Percentiles rank a stretch among this genome's conserved stretches.
Conservation (phyloP, 1,140 invertebrate genomes). For the Himalopsyche phryganea region DNA sequence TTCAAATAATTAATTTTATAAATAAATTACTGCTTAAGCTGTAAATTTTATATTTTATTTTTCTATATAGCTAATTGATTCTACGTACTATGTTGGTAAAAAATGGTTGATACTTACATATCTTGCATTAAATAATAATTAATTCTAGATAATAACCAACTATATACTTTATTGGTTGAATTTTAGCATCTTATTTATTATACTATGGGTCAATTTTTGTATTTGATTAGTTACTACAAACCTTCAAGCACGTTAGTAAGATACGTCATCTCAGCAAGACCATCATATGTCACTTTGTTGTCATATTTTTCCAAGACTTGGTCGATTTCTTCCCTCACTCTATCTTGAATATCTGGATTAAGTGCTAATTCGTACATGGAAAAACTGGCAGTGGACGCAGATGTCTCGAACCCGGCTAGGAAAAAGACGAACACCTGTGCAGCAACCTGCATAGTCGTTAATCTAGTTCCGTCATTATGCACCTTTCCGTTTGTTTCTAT, state of each 20-base stretch:
- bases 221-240: too few species aligned
- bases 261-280: slow-evolving; percentile 43
- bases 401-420: slow-evolving; percentile 61
- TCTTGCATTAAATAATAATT: too few species aligned
- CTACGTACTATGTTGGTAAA: too few species aligned
- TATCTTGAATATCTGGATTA: slow-evolving; percentile 54
- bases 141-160: too few species aligned
- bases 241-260: slow-evolving; percentile 44
- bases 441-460: slow-evolving; percentile 37
- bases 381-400: slow-evolving; percentile 54
- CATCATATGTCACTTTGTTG: slow-evolving; percentile 51
- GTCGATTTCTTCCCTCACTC: slow-evolving; percentile 53
- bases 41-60: too few species aligned
- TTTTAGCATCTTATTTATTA: too few species aligned
- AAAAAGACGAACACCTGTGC: slow-evolving; percentile 53
- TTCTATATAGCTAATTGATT: too few species aligned
- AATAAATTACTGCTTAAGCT: too few species aligned
- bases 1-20: too few species aligned
- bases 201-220: too few species aligned
- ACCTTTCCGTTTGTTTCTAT: slow-evolving; percentile 32
- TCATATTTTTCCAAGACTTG: slow-evolving; percentile 40
- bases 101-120: too few species aligned
- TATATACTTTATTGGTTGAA: too few species aligned
- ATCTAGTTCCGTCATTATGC: slow-evolving; percentile 41
- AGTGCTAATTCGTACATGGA: slow-evolving; percentile 53